Percentiles rank a stretch among this genome's conserved stretches.
Evolutionary conservation across 2,113 vertebrate genomes (phyloP).

Genomic region (Gnathonemus longibarbis): DNA sequence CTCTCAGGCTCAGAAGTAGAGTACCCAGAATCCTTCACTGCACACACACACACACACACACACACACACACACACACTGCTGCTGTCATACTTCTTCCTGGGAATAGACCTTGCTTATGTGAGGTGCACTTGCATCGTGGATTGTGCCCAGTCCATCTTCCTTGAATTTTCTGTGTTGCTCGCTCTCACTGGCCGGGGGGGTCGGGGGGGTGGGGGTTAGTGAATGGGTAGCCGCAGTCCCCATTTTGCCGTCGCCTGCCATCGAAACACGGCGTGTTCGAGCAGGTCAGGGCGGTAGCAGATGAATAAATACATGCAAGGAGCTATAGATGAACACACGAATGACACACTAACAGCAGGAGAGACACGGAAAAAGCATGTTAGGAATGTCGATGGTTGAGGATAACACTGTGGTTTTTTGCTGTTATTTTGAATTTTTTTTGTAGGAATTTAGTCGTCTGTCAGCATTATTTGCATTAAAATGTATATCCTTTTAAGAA

Average conservation of each 20-base stretch:
- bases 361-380: not conserved
- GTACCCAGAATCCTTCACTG: not conserved
- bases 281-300: not conserved
- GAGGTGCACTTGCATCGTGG: conserved; percentile 13
- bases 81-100: not conserved
- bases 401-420: not conserved
- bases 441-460: not conserved
- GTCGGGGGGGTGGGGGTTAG: not conserved
- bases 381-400: not conserved
- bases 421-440: not conserved
- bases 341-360: not conserved
- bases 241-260: conserved; percentile 5
- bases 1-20: not conserved
- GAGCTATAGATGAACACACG: not conserved
- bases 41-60: not conserved
- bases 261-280: not conserved
- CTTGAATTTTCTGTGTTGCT: conserved; percentile 5
- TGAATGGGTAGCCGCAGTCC: conserved; percentile 12
- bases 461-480: not conserved
- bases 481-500: not conserved
- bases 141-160: conserved; percentile 15
- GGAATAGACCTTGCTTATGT: not conserved
- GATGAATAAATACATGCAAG: not conserved
- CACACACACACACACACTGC: not conserved
- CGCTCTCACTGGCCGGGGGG: conserved; percentile 18